Base-by-base conservation (phyloP, 2,113 vertebrate species). In the Chaetodon auriga region DNA sequence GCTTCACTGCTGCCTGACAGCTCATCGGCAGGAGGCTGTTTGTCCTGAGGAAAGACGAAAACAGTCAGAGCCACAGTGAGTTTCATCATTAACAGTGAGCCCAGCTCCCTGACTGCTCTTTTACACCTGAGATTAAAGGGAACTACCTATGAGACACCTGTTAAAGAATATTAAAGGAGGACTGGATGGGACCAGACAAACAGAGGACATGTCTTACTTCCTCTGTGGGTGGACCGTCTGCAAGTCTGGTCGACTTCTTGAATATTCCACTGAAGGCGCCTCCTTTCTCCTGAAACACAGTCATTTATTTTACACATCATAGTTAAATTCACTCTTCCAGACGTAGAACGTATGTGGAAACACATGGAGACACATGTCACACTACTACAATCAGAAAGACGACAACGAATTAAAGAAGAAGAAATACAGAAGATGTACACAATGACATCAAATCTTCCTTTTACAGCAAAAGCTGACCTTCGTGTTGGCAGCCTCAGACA, bases 281-380 rank as follows among this genome's bases (percentile, higher is more conserved):
- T 61, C 80, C 82, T 68, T 87, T 92, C 78, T 86, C 90, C 87
- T 89, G 71, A 53, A 75, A 85, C 60, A 80, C 0, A 11, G 7
- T 38, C 19, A 30, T 35, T 61, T 72, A 6, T 38, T 46, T 46
- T 6, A 19, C 8, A 46, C 21, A 36, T 38, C 6, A 25, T 25
- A 43, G 43, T 43, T 25, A 55, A 14, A 25, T 11, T 18, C 13
- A 12, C 38, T 58, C 38, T 45, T 72, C 41, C 41, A 58, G 38
- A 72, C 54, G 35, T 0, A 35, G 10, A 35, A 7, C n/a, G 41
- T 25, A 57, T 23, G 36, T 43, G 12, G 5, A 41, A 43, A 25
- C 7, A n/a, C 19, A n/a, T n/a, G 7, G 10, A 36, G 25, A 57
- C 4, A 49, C n/a, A 25, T 30, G 30, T 30, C 30, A 30, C 4